Conservation (phyloP, 2,888 invertebrate genomes). For the Plagodis dolabraria region DNA sequence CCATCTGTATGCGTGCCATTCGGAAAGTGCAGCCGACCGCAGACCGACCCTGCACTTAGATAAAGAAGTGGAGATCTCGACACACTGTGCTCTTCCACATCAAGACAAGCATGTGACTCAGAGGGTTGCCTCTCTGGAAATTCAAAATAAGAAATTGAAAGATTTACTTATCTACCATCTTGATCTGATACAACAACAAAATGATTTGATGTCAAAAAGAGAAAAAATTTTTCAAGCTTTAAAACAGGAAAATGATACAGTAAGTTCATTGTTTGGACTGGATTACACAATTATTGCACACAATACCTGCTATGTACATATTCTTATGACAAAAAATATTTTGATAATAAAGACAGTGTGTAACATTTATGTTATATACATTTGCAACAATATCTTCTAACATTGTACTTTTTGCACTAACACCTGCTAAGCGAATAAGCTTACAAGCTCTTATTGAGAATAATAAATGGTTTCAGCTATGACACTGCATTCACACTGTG, state of each 20-base stretch:
- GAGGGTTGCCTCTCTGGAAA: slow-evolving; percentile 67
- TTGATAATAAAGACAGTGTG: too few relatives aligned
- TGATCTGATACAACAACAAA: slow-evolving; percentile 95
- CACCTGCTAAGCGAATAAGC: too few relatives aligned
- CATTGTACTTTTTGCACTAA: too few relatives aligned
- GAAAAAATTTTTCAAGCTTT: slow-evolving; percentile 90
- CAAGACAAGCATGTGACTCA: slow-evolving; percentile 63
- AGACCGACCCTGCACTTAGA: slow-evolving; percentile 63
- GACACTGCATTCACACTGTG: too few relatives aligned
- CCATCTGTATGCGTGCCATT: slow-evolving; percentile 89
- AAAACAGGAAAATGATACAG: slow-evolving; percentile 91
- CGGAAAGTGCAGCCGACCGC: slow-evolving; percentile 61
- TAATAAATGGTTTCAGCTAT: too few relatives aligned
- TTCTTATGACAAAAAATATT: too few relatives aligned
- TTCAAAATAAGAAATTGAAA: slow-evolving; percentile 89
- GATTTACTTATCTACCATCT: slow-evolving; percentile 92
- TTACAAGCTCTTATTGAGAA: too few relatives aligned
- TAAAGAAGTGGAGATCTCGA: slow-evolving; percentile 70
- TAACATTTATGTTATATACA: too few relatives aligned
- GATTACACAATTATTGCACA: too few relatives aligned
- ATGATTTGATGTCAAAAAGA: slow-evolving; percentile 91
- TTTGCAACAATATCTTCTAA: too few relatives aligned
- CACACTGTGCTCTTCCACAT: slow-evolving; percentile 56
- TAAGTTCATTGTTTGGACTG: slow-evolving; percentile 67
- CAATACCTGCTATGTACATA: too few relatives aligned